Evolutionary conservation across 2,888 invertebrate genomes (phyloP).

Genomic region (Mesodorylaimus sp.): DNA sequence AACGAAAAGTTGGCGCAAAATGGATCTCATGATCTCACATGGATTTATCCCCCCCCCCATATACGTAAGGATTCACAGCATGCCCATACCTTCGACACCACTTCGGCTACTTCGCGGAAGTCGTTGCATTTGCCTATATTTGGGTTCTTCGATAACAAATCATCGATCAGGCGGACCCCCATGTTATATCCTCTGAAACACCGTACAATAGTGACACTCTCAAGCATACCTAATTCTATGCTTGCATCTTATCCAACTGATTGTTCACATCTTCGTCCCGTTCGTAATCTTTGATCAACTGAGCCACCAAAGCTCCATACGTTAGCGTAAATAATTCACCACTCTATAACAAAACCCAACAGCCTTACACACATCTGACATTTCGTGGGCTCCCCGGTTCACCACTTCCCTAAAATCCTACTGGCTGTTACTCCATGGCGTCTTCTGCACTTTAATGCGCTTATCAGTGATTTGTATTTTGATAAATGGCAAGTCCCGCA

Average conservation of each 20-base stretch:
- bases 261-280: constrained; percentile 93
- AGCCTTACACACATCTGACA: too few species aligned
- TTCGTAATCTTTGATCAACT: constrained; percentile 86
- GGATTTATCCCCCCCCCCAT: too few species aligned
- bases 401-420: too few species aligned
- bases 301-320: constrained; percentile 89
- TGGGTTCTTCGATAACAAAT: constrained; percentile 71
- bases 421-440: too few species aligned
- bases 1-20: background rate
- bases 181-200: constrained; percentile 70
- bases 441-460: too few species aligned
- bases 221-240: background rate
- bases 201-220: background rate
- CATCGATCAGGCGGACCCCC: constrained; percentile 89
- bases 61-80: background rate
- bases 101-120: constrained; percentile 83
- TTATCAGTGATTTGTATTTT: too few species aligned
- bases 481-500: too few species aligned
- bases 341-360: constrained; percentile 17
- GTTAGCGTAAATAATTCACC: constrained; percentile 78
- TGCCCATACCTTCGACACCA: constrained; percentile 31
- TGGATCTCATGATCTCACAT: too few species aligned
- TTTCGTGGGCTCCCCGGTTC: too few species aligned
- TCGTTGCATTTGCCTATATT: constrained; percentile 74
- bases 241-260: constrained; percentile 49